Conservation (phyloP, 1,140 invertebrate genomes). For the Octopus sinensis region DNA sequence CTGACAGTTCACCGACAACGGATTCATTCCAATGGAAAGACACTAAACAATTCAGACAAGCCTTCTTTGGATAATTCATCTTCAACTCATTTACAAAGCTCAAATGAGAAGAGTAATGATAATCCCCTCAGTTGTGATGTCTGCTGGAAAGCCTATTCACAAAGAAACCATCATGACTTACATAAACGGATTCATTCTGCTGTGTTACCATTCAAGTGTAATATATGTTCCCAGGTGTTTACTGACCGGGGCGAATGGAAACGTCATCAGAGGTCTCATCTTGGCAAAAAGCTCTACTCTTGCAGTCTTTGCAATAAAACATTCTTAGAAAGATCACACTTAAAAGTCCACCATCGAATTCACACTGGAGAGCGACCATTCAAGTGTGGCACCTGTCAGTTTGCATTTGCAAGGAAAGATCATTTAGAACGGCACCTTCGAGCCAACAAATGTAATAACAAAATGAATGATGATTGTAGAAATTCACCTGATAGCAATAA, state of each 20-base stretch:
- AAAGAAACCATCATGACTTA: slow-evolving; percentile 2
- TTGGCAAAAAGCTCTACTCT: slow-evolving; percentile 19
- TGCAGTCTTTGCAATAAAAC: slow-evolving; percentile 19
- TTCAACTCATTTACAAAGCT: background rate
- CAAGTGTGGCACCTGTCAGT: slow-evolving; percentile 13
- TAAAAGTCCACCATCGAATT: slow-evolving; percentile 13
- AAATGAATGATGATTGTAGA: background rate
- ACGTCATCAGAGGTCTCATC: slow-evolving; percentile 11
- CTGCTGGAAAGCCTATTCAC: slow-evolving; percentile 15
- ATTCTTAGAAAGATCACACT: slow-evolving; percentile 6
- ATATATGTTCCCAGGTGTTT: slow-evolving; percentile 14
- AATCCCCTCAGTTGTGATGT: slow-evolving; percentile 15
- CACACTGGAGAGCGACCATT: slow-evolving; percentile 17
- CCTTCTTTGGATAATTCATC: slow-evolving; percentile 14
- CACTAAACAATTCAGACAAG: slow-evolving; percentile 15
- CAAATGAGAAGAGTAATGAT: background rate
- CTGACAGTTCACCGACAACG: slow-evolving; percentile 47
- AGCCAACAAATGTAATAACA: background rate
- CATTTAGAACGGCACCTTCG: background rate
- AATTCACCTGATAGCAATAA: background rate
- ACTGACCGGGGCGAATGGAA: slow-evolving; percentile 3
- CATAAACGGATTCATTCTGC: slow-evolving; percentile 13
- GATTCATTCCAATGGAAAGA: slow-evolving; percentile 16
- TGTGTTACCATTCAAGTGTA: slow-evolving; percentile 13
- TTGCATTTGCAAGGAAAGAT: slow-evolving; percentile 9